These are phyloP conservation scores for Shargacucullia verbasci DNA, from an alignment of 2,888 invertebrate genomes.

Conservation along the genomic window DNA sequence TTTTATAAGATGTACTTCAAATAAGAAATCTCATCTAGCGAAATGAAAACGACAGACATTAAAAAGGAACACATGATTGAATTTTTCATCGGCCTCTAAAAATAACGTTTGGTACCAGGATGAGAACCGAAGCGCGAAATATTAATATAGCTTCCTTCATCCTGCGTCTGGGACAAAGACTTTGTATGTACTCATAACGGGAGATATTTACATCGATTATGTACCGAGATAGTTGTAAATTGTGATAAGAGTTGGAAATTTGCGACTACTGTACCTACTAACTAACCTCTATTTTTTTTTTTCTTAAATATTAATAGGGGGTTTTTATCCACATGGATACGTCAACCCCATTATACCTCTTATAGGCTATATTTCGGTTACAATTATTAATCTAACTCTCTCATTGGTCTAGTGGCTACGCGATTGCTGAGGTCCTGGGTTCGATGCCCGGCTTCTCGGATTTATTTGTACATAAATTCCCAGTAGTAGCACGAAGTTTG, in stretches of 20 bases:
- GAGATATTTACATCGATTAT: slow-evolving; percentile 63
- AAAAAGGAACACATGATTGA: slow-evolving; percentile 46
- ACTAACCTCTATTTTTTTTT: too few relatives aligned
- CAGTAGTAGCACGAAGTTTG: too few relatives aligned
- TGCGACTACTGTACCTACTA: slow-evolving; percentile 16
- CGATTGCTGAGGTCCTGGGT: too few relatives aligned
- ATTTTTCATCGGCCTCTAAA: slow-evolving; percentile 60
- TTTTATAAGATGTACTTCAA: too few relatives aligned
- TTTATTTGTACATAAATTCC: too few relatives aligned
- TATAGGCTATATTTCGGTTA: slow-evolving; percentile 8
- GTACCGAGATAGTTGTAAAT: slow-evolving; percentile 58
- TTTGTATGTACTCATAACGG: slow-evolving; percentile 61
- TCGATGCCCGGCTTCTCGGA: too few relatives aligned
- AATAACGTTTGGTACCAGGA: slow-evolving; percentile 66
- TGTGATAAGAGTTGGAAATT: slow-evolving; percentile 52
- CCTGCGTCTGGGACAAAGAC: slow-evolving; percentile 76
- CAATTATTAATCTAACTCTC: too few relatives aligned
- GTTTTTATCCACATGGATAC: too few relatives aligned
- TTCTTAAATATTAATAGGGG: too few relatives aligned
- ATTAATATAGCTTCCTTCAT: slow-evolving; percentile 72
- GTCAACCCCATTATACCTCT: too few relatives aligned
- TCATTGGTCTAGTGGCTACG: too few relatives aligned
- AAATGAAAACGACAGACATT: slow-evolving; percentile 13
- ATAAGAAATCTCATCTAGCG: slow-evolving; percentile 11
- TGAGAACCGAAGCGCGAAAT: slow-evolving; percentile 71